Base-by-base conservation (phyloP, 2,888 invertebrate genomes). In the Mimumesa dahlbomi region DNA sequence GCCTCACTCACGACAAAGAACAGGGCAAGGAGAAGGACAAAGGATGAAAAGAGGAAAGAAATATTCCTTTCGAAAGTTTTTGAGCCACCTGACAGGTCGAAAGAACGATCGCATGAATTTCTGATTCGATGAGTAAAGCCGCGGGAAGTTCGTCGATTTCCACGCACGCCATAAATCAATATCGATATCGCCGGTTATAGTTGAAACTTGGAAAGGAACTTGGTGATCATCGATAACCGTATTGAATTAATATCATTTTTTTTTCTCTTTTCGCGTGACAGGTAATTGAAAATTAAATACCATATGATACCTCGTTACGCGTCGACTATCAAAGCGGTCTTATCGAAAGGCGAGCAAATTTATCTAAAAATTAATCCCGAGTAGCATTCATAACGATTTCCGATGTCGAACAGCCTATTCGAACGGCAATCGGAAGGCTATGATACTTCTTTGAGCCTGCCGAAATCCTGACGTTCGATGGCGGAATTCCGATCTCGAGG, bases 31-130 rank as follows among this genome's bases (percentile, higher is more conserved):
- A 16, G 5, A 40, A 16, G 40, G 40, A 16, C 40, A 16, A 9
- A 5, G 7, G 14, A 13, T 9, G 25, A n/a, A 14, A 36, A 19
- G 21, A 21, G 16, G 25, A 46, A 6, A 43, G 73, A 63, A 74
- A 81, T 82, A 82, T 82, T 81, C 82, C 75, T 79, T 66, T 61
- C 45, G 42, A 62, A 82, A 77, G 75, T 82, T 79, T 25, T 76
- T 76, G 64, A 72, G 62, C 68, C 72, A 43, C 43, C 62, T 75
- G 79, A 77, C 77, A 77, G 67, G 52, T 50, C 40, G 48, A 50
- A 69, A 66, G 75, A 77, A 75, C 61, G 77, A 77, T 77, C 73
- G 49, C 53, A 50, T 49, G 72, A 69, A 79, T 75, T 71, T 73
- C 66, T 62, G 77, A 79, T 58, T 72, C 72, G 59, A 49, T 64